Percentiles rank a stretch among this genome's conserved stretches.
Conservation (phyloP, 2,888 invertebrate genomes). For the Trachelus iudaicus region DNA sequence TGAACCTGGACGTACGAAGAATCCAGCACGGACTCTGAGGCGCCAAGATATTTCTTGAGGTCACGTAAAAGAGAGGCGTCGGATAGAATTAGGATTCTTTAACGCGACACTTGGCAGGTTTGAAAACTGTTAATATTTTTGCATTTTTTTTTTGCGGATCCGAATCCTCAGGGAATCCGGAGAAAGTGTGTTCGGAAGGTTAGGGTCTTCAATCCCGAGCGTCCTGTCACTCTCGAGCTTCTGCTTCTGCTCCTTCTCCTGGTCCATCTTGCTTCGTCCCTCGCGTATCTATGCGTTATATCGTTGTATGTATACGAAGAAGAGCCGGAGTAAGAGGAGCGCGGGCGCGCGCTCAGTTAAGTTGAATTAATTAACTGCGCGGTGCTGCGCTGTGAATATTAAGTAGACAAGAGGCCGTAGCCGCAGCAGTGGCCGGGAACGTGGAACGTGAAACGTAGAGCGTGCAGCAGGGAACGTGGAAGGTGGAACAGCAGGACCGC, state of each 20-base stretch:
- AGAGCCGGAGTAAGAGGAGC: neutral
- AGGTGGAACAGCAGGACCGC: slow-evolving; percentile 7
- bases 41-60: slow-evolving; percentile 43
- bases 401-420: slow-evolving; percentile 38
- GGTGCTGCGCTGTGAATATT: slow-evolving; percentile 42
- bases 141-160: slow-evolving; percentile 26
- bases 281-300: neutral
- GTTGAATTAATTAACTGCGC: slow-evolving; percentile 49
- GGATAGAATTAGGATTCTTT: neutral
- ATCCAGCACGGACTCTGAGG: slow-evolving; percentile 36
- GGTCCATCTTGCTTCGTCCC: neutral
- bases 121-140: slow-evolving; percentile 44
- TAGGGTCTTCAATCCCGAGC: too few species aligned
- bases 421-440: slow-evolving; percentile 13
- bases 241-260: neutral
- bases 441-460: neutral
- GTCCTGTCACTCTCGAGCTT: neutral
- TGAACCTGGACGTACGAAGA: slow-evolving; percentile 30
- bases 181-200: neutral
- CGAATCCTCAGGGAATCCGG: neutral
- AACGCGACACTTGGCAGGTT: neutral
- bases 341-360: slow-evolving; percentile 28
- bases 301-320: slow-evolving; percentile 8
- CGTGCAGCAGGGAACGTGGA: neutral
- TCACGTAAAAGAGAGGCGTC: slow-evolving; percentile 39